Evolutionary conservation across 1,140 invertebrate genomes (phyloP).

Genomic region (Trichonephila clavata): DNA sequence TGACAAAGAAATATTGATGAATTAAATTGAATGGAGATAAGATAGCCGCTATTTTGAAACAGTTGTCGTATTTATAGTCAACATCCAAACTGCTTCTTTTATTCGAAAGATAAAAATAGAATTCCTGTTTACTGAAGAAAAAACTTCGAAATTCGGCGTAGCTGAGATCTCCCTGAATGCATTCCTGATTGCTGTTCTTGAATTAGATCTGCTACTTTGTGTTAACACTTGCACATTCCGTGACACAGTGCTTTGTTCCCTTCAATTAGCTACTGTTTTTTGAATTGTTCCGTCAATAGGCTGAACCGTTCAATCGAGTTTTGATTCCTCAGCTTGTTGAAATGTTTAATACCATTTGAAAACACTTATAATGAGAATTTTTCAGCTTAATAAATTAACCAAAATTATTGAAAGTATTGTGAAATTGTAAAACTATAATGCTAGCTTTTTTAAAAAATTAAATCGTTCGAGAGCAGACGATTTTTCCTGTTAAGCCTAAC

Average conservation of each 20-base stretch:
- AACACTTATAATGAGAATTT: not conserved
- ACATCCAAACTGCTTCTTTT: not conserved
- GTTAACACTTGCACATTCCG: constrained; percentile 51
- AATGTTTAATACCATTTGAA: no score
- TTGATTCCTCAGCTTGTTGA: not conserved
- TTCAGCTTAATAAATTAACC: not conserved
- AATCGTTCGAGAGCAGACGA: no score
- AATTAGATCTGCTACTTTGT: constrained; percentile 16
- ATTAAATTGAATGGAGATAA: no score
- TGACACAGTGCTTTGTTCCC: not conserved
- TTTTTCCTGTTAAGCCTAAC: no score
- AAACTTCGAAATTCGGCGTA: not conserved
- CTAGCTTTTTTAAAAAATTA: no score
- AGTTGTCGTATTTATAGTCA: no score
- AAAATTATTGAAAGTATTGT: not conserved
- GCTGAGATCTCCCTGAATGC: not conserved
- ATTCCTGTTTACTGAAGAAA: not conserved
- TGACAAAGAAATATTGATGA: no score
- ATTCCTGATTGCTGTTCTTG: not conserved
- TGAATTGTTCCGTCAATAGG: not conserved
- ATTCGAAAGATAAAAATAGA: not conserved
- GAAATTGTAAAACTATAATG: no score
- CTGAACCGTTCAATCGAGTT: not conserved
- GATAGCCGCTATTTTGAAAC: no score
- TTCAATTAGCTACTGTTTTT: constrained; percentile 18